These are phyloP conservation scores for Morphnarchus princeps DNA, from an alignment of 2,113 vertebrate genomes.

Conservation along the genomic window DNA sequence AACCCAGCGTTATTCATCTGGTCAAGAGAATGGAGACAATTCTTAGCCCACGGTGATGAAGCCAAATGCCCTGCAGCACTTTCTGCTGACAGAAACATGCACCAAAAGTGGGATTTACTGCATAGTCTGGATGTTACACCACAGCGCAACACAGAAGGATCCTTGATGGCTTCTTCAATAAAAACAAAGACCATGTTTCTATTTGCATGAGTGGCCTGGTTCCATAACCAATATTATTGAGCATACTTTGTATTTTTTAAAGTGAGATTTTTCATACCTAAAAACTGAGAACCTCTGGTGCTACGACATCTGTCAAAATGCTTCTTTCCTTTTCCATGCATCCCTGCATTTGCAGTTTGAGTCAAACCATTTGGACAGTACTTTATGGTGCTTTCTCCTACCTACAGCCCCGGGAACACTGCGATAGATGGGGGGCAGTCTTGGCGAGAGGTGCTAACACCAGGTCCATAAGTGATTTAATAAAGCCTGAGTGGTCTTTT, in stretches of 20 bases:
- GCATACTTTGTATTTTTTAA: background rate
- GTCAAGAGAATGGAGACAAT: background rate
- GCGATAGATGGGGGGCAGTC: background rate
- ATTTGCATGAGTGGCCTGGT: background rate
- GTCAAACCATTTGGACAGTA: background rate
- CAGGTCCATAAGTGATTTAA: background rate
- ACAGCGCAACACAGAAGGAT: background rate
- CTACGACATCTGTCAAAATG: background rate
- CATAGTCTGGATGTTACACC: background rate
- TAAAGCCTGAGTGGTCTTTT: background rate
- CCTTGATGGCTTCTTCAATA: background rate
- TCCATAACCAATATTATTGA: background rate
- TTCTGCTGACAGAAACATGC: background rate
- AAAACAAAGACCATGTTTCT: background rate
- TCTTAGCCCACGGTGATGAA: background rate
- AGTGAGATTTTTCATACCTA: background rate
- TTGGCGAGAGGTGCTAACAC: background rate
- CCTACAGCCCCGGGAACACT: accelerated
- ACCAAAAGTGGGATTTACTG: background rate
- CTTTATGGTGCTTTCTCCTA: background rate
- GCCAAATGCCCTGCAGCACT: background rate
- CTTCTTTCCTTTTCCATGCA: background rate
- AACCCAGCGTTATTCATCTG: background rate
- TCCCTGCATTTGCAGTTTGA: background rate
- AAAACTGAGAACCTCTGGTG: background rate